These are phyloP conservation scores for Octopus bimaculoides DNA, from an alignment of 1,140 invertebrate genomes.

Conservation along the genomic window DNA sequence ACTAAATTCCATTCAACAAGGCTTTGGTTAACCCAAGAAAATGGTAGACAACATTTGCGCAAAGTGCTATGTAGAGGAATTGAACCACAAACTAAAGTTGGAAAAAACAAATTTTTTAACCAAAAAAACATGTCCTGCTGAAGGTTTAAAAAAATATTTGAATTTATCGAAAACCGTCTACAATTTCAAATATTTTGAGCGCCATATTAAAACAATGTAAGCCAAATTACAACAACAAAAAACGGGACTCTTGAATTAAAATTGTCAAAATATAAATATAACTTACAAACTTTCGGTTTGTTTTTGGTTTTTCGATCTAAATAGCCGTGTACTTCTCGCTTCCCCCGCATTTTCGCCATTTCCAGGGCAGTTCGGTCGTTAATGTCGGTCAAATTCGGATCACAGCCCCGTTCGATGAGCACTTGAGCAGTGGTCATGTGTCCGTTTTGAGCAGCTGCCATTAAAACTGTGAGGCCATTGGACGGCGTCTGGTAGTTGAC, in stretches of 20 bases:
- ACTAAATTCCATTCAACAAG: too few species aligned
- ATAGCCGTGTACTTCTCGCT: slow-evolving; percentile 51
- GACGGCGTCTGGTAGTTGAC: slow-evolving; percentile 51
- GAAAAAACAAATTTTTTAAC: too few species aligned
- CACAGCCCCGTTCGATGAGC: slow-evolving; percentile 52
- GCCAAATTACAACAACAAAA: too few species aligned
- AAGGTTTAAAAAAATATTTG: too few species aligned
- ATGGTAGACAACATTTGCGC: too few species aligned
- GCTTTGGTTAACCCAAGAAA: too few species aligned
- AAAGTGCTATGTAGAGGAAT: too few species aligned
- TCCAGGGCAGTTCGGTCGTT: slow-evolving; percentile 54
- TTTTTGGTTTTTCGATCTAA: slow-evolving; percentile 54
- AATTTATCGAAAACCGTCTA: too few species aligned
- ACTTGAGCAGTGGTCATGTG: slow-evolving; percentile 57
- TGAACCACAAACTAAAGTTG: too few species aligned
- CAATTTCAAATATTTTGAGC: too few species aligned
- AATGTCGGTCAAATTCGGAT: slow-evolving; percentile 51
- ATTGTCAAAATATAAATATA: not conserved
- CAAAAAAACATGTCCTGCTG: too few species aligned
- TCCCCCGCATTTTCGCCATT: slow-evolving; percentile 45
- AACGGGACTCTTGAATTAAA: not conserved
- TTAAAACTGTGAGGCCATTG: slow-evolving; percentile 49
- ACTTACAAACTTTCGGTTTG: slow-evolving; percentile 48
- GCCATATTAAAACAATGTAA: too few species aligned
- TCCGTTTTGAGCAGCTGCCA: slow-evolving; percentile 55